These are phyloP conservation scores for Trileptium ribeirensis DNA, from an alignment of 2,888 invertebrate species.

Conservation along the genomic window DNA sequence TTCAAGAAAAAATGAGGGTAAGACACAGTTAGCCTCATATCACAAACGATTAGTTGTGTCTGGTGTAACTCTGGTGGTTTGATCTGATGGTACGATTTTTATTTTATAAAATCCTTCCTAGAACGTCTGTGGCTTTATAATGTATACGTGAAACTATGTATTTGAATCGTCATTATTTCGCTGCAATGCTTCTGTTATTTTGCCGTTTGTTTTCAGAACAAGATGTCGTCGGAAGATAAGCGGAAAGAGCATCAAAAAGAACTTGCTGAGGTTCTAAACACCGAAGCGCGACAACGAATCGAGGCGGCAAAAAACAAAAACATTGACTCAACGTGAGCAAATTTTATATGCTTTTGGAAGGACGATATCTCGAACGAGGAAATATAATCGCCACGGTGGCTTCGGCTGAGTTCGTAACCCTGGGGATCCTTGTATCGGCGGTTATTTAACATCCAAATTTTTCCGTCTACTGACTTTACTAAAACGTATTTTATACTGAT, in stretches of 20 bases:
- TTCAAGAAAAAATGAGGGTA: conserved; percentile 49
- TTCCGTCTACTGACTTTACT: too few species aligned
- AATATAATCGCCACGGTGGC: too few species aligned
- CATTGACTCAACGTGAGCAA: conserved; percentile 45
- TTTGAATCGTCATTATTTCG: too few species aligned
- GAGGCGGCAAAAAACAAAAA: conserved; percentile 64
- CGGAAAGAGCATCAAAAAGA: conserved; percentile 93
- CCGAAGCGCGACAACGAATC: conserved; percentile 81
- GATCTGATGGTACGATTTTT: not conserved
- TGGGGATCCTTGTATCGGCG: too few species aligned
- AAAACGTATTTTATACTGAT: too few species aligned
- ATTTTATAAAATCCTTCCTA: not conserved
- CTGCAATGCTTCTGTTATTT: not conserved
- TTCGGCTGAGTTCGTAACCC: too few species aligned
- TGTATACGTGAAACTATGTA: too few species aligned
- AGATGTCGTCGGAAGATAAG: conserved; percentile 92
- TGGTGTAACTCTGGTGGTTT: not conserved
- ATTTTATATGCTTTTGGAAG: not conserved
- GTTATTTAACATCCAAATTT: too few species aligned
- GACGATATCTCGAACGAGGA: too few species aligned
- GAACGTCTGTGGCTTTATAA: too few species aligned
- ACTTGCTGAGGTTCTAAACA: conserved; percentile 78
- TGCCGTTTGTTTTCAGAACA: conserved; percentile 51
- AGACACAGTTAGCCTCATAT: not conserved
- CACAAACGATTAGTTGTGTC: not conserved